Evolutionary conservation across 2,113 vertebrate genomes (phyloP), one percentile per base, ranked within the genome.

Genomic region (Pedionomus torquatus): DNA sequence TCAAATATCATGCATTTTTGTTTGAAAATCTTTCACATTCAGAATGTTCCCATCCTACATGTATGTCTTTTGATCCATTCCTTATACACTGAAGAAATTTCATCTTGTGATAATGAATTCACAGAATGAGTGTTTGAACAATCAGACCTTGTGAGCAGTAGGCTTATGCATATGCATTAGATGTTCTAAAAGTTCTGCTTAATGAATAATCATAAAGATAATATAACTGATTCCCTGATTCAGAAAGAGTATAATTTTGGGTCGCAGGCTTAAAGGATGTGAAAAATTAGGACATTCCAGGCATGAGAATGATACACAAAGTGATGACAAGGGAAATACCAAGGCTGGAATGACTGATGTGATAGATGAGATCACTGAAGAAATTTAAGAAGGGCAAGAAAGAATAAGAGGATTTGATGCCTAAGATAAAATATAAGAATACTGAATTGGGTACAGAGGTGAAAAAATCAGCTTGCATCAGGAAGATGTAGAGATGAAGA

Each of bases 191-290:
- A 60, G n/a, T 66, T 75, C 60, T 60, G 48, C 39, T 81, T 84
- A 60, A 94, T 89, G 94, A 92, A 96, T 93, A 95, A 87, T 78
- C 72, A 81, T 71, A 66, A 70, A 83, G 90, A 78, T 55, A 90
- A 81, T 60, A 63, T 24, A 70, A 41, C 23, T 35, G 65, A 72
- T 49, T 86, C 63, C 10, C 37, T 74, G 54, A 64, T 51, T 82
- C 76, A 71, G 26, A 43, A 89, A 71, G 58, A 63, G n/a, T 63
- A 88, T 48, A 9, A 60, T 51, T 92, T 92, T 48, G 48, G 43
- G 61, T 78, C 0, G 0, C 66, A 49, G 17, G 48, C 44, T 87
- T 89, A 24, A 61, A 71, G 54, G 65, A 61, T 85, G 35, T 83
- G 66, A 91, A 87, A 76, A 94, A 89, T 70, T 49, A 80, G 68